Evolutionary conservation across 1,140 invertebrate genomes (phyloP), one percentile per base, ranked within the genome.

Genomic region (Brachionus koreanus): DNA sequence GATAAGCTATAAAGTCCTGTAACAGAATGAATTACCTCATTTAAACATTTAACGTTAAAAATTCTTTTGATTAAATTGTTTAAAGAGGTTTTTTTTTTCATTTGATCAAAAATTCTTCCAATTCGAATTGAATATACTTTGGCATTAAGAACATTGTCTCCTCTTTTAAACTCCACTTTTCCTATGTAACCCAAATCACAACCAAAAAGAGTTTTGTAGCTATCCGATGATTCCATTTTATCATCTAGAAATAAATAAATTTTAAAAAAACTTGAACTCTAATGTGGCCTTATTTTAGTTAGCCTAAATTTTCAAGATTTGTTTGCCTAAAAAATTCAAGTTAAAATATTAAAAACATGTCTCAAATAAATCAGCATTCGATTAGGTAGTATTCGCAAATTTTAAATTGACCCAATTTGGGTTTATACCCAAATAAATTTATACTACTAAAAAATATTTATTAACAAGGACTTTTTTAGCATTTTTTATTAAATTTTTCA

Each of bases 1-100:
- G 49, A 69, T 39, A n/a, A 35, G 19, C 69, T 67, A 72, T 82
- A 82, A 9, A 82, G 25, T 19, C 23, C 81, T 5, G 63, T 37
- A 5, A 82, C 35, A 61, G 13, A 13, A 33, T 82, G 81, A 23
- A 25, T 57, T 4, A 82, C 7, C 37, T 82, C 79, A 16, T 72
- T 65, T 6, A 72, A 29, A 39, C 57, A 39, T 4, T 39, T 67
- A 2, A 46, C n/a, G 13, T 19, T 33, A 63, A 82, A 82, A 12
- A 46, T 29, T 61, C 4, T 2, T 65, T 37, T 79, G 12, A 37
- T 25, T 19, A 57, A 29, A 16, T 42, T 39, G 35, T 33, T 9
- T 5, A 12, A 2, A 79, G 16, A 23, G 5, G 13, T 37, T 35
- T 52, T 52, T 23, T 52, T 52, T 0, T 13, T 16, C 37, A 39